Evolutionary conservation across 2,113 vertebrate genomes (phyloP).

Genomic region (Hippocampus comes): DNA sequence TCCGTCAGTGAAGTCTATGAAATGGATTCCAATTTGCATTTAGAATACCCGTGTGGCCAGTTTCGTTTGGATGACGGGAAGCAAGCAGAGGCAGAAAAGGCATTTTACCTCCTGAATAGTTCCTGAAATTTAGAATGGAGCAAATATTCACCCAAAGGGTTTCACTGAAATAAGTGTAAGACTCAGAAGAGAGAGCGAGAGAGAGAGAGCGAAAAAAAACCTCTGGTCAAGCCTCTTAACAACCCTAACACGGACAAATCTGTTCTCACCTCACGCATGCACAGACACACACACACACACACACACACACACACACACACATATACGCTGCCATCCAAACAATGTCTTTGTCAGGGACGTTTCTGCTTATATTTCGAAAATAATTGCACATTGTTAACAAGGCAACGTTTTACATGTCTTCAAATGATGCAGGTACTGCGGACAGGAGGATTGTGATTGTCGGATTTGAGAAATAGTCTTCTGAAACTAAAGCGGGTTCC

Average conservation of each 20-base stretch:
- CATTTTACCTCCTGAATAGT: conserved; percentile 43
- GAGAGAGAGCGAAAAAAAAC: too few relatives aligned
- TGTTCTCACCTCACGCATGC: conserved; percentile 28
- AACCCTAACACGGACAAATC: conserved; percentile 34
- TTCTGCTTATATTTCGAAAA: too few relatives aligned
- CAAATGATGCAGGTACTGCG: conserved; percentile 3
- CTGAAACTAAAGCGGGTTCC: neutral
- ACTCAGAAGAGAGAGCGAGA: neutral
- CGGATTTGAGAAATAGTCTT: neutral
- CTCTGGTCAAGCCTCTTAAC: conserved; percentile 34
- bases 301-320: too few relatives aligned
- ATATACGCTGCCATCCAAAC: too few relatives aligned
- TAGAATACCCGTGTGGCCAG: conserved; percentile 29
- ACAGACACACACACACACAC: neutral
- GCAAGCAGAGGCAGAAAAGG: conserved; percentile 28
- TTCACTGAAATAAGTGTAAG: conserved; percentile 18
- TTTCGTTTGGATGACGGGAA: conserved; percentile 21
- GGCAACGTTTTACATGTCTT: conserved; percentile 24
- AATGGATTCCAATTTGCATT: conserved; percentile 48
- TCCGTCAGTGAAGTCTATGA: conserved; percentile 30
- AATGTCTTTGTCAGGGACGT: too few relatives aligned
- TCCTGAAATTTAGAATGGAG: conserved; percentile 15
- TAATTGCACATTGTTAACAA: conserved; percentile 57
- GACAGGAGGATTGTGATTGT: conserved; percentile 5
- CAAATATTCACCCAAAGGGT: conserved; percentile 19